These are phyloP conservation scores for Macropus fuliginosus DNA, from an alignment of 2,797 vertebrate species.

Conservation along the genomic window DNA sequence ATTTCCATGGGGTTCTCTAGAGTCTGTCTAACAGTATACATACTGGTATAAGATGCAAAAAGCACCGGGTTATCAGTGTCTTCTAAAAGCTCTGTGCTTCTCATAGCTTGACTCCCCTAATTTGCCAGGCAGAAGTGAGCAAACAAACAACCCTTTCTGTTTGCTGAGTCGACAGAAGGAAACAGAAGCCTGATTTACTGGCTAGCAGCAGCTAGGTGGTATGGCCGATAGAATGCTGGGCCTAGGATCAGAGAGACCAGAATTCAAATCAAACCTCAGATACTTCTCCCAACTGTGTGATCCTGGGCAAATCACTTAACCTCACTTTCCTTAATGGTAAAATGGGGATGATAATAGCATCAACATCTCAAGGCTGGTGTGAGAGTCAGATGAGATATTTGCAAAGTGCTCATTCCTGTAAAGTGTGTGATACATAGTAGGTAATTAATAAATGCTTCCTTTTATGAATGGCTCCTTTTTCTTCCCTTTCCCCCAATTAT, in stretches of 20 bases:
- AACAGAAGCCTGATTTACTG: background rate
- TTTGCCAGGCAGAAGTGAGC: background rate
- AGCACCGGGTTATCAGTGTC: background rate
- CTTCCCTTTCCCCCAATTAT: background rate
- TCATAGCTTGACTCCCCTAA: background rate
- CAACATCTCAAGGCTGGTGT: background rate
- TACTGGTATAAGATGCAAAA: background rate
- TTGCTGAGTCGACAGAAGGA: background rate
- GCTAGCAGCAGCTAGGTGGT: background rate
- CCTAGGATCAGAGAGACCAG: background rate
- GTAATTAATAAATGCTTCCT: background rate
- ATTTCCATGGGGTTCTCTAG: background rate
- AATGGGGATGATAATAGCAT: background rate
- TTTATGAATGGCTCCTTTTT: background rate
- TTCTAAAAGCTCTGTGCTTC: background rate
- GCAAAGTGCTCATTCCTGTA: background rate
- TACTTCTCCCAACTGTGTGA: background rate
- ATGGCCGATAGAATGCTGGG: background rate
- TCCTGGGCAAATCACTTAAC: background rate
- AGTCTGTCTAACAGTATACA: background rate
- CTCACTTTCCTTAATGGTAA: background rate
- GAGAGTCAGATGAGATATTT: background rate
- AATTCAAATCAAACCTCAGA: background rate
- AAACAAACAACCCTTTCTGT: background rate
- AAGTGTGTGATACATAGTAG: background rate